phyloP scores from a whole-genome alignment of 2,888 invertebrate species.

The Drosophila fungiperda region DNA sequence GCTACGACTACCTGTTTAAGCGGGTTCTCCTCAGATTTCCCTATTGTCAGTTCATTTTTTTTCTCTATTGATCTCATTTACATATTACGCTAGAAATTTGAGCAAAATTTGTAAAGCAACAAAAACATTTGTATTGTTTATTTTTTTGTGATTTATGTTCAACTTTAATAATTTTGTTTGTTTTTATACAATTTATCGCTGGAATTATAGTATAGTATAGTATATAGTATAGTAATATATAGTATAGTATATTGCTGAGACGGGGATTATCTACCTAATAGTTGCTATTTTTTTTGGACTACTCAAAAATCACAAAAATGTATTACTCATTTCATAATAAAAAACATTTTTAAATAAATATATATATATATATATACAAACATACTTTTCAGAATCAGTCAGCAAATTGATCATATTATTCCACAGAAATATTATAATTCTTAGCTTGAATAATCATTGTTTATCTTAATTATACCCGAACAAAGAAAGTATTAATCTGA shows the following conservation, averaged over 20 bases:
- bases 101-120: slow-evolving; percentile 7
- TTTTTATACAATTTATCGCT: background rate
- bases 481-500: background rate
- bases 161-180: background rate
- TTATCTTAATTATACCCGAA: background rate
- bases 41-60: slow-evolving; percentile 5
- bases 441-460: background rate
- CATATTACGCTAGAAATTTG: slow-evolving; percentile 3
- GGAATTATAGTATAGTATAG: background rate
- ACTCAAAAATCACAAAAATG: too few relatives aligned
- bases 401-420: background rate
- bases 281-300: too few relatives aligned
- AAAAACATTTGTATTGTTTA: slow-evolving; percentile 9
- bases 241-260: background rate
- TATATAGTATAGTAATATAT: too few relatives aligned
- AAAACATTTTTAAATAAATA: too few relatives aligned
- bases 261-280: background rate
- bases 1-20: slow-evolving; percentile 29
- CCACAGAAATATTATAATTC: background rate
- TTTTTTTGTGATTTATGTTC: slow-evolving; percentile 6
- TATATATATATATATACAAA: too few relatives aligned
- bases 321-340: too few relatives aligned
- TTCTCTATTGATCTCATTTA: slow-evolving; percentile 4
- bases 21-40: slow-evolving; percentile 29
- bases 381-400: background rate